Base-by-base conservation (phyloP, 23 tunicate species). In the Phallusia fumigata region DNA sequence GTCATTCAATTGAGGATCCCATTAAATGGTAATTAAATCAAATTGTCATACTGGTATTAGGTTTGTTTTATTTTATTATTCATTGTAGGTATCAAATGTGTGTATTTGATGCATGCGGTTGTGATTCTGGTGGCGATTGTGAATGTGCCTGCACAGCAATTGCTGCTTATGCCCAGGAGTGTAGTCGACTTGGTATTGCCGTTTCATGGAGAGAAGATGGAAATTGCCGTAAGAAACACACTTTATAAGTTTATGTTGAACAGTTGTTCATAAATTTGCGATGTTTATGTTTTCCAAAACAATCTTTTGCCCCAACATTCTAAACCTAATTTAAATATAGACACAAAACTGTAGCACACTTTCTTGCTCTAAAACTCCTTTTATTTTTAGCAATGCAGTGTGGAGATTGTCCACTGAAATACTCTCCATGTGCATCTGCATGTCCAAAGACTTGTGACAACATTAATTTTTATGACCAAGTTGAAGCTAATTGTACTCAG, bases 121-220 rank as follows among this genome's bases (percentile, higher is more conserved):
- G 86, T 40, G 86, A 82, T 34, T 73, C 79, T 30, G 86, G 86
- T 49, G 86, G 86, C 0, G 86, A 82, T 82, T 82, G 86, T 74
- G 86, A 82, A 36, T 82, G 86, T 73, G 79, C 45, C 21, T 82
- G 86, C 64, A 82, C 86, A 35, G 86, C 86, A 15, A 47, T 82
- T 32, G 86, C 86, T 28, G 53, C 86, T 19, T 82, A 82, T 47
- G 86, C 86, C 16, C 79, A 74, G 34, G 86, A 82, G 33, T 82
- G 86, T 53, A 40, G 65, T 31, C 35, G 64, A 21, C 6, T 73
- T 3, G 86, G 86, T 19, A 53, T 73, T 34, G 31, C 33, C 13
- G 19, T 82, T 44, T 33, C 32, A 3, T 82, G 86, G 86, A 73
- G 86, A 35, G 31, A 36, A n/a, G 65, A 44, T 36, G 79, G 44